Base-by-base conservation (phyloP, 2,797 vertebrate species). In the Anabas testudineus region DNA sequence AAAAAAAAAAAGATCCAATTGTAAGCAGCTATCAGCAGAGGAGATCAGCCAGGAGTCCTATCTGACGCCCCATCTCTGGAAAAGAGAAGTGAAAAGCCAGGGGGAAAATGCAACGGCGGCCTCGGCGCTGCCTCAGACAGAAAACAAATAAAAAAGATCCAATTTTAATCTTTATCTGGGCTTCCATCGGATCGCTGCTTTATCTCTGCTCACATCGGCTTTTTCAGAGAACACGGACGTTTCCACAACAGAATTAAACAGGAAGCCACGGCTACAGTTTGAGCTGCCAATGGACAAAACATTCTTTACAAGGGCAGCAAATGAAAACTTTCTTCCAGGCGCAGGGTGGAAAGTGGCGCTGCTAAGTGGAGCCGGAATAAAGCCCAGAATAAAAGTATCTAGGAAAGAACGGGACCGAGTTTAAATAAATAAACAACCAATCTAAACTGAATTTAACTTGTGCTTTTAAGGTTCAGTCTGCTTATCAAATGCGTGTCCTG, bases 81-180 rank as follows among this genome's bases (percentile, higher is more conserved):
- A 87, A 76, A 85, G 87, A 93, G 92, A 90, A 91, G 90, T 90
- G 91, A 92, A 94, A 91, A 91, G 88, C 90, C 90, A 71, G 78
- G 58, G 73, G 85, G 75, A 61, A 22, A 86, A 87, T 76, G 87
- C 87, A 90, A 71, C 80, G 73, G 82, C 83, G 87, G 91, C 85
- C 90, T 76, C 82, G 77, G 71, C 76, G 79, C 90, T 80, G 90
- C 87, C 88, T 91, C 88, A 92, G 90, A 93, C 91, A 92, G 84
- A 93, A 94, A 93, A 93, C 92, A 94, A 93, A 94, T 93, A 92
- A 91, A 89, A 76, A 92, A 91, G 88, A 94, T 93, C 93, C 91
- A 93, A 93, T 94, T 94, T 95, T 90, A 92, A 93, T 93, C 85
- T 86, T 89, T 94, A 95, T 95, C 94, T 78, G 76, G 14, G 55